Conservation (phyloP, 1,140 invertebrate species). For the Brachionus paranguensis region DNA sequence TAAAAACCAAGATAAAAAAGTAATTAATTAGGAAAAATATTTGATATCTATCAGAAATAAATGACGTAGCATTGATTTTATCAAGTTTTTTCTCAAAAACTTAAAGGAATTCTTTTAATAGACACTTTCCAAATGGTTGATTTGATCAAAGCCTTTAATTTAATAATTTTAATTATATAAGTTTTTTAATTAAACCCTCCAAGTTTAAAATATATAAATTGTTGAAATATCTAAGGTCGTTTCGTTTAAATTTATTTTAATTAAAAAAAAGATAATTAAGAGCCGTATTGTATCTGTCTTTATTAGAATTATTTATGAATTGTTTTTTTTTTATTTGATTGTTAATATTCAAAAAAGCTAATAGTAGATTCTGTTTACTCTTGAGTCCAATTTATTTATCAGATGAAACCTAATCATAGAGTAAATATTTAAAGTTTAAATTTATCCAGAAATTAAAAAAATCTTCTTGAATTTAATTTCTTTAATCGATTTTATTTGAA, state of each 20-base stretch:
- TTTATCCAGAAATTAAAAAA: not conserved
- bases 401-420: not conserved
- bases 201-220: not conserved
- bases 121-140: not conserved
- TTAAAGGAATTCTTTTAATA: not conserved
- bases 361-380: not conserved
- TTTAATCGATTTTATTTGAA: not conserved
- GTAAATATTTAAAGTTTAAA: constrained; percentile 3
- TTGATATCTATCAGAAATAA: constrained; percentile 10
- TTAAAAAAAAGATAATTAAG: not conserved
- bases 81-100: not conserved
- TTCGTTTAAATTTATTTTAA: not conserved
- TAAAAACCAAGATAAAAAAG: not conserved
- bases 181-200: not conserved
- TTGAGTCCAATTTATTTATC: not conserved
- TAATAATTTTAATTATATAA: not conserved
- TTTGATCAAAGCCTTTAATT: not conserved
- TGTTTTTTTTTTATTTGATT: not conserved
- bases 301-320: not conserved
- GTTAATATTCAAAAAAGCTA: not conserved
- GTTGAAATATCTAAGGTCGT: not conserved
- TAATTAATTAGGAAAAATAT: not conserved
- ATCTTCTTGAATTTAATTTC: constrained; percentile 1
- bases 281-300: not conserved
- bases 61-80: constrained; percentile 18